Conservation (phyloP, 2,888 invertebrate species). For the Tenthredo livida region DNA sequence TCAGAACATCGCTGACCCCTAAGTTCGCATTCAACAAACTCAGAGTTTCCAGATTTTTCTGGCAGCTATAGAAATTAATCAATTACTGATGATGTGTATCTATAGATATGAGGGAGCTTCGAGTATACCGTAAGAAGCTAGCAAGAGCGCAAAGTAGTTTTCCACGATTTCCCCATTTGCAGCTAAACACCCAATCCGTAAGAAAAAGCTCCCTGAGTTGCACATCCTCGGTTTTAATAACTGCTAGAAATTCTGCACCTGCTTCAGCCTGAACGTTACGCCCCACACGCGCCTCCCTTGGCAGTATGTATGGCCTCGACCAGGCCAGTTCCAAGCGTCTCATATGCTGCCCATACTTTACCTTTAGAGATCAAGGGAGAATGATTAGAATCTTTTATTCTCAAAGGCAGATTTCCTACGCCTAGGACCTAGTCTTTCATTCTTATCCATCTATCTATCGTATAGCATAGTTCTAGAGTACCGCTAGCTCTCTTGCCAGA, state of each 20-base stretch:
- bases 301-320: slow-evolving; percentile 76
- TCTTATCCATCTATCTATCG: neutral
- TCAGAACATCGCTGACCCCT: slow-evolving; percentile 76
- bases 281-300: slow-evolving; percentile 71
- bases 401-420: neutral
- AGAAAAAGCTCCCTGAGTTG: slow-evolving; percentile 77
- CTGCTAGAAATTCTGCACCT: slow-evolving; percentile 75
- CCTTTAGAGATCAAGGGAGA: slow-evolving; percentile 60
- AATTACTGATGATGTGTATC: neutral
- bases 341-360: slow-evolving; percentile 77
- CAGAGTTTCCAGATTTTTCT: slow-evolving; percentile 75
- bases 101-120: neutral
- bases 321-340: slow-evolving; percentile 78
- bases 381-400: neutral
- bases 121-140: slow-evolving; percentile 71
- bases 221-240: slow-evolving; percentile 76
- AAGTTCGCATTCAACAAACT: slow-evolving; percentile 78
- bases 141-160: slow-evolving; percentile 72
- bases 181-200: slow-evolving; percentile 79
- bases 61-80: slow-evolving; percentile 71
- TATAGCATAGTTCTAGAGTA: slow-evolving; percentile 55
- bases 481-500: slow-evolving; percentile 70
- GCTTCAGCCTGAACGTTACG: slow-evolving; percentile 76
- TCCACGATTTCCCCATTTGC: slow-evolving; percentile 74
- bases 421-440: neutral